A percentile compares a stretch with the other conserved stretches of the same genome.
phyloP scores from a whole-genome alignment of 2,888 invertebrate genomes.

The Minunthozetes semirufus region DNA sequence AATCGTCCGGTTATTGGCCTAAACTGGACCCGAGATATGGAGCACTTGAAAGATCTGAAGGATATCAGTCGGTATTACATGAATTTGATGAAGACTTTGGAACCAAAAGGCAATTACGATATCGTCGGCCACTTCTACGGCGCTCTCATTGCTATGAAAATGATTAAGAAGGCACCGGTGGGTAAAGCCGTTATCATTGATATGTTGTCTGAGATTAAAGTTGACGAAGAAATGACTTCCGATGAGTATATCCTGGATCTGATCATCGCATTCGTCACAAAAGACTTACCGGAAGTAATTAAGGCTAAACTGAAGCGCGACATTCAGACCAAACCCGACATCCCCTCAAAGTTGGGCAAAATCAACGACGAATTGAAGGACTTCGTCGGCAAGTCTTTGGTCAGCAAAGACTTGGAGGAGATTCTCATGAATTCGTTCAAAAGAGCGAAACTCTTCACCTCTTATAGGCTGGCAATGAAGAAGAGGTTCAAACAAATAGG shows the following conservation, averaged over 20 bases:
- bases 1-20: conserved; percentile 75
- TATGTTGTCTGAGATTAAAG: not conserved
- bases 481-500: not conserved
- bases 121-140: not conserved
- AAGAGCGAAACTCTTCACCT: not conserved
- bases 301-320: not conserved
- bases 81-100: not conserved
- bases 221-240: not conserved
- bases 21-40: conserved; percentile 61
- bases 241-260: not conserved
- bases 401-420: not conserved
- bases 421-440: not conserved
- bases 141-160: not conserved
- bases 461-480: not conserved
- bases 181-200: not conserved
- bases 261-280: not conserved
- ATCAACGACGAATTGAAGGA: not conserved
- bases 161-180: not conserved
- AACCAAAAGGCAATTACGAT: not conserved
- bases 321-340: not conserved
- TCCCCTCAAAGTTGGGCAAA: not conserved
- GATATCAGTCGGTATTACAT: not conserved
- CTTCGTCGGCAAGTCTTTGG: not conserved
- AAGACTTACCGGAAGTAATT: not conserved
- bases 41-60: conserved; percentile 4